These are phyloP conservation scores for Dendronephthya gigantea DNA, from an alignment of 64 coral and sea anemone species.

Conservation along the genomic window DNA sequence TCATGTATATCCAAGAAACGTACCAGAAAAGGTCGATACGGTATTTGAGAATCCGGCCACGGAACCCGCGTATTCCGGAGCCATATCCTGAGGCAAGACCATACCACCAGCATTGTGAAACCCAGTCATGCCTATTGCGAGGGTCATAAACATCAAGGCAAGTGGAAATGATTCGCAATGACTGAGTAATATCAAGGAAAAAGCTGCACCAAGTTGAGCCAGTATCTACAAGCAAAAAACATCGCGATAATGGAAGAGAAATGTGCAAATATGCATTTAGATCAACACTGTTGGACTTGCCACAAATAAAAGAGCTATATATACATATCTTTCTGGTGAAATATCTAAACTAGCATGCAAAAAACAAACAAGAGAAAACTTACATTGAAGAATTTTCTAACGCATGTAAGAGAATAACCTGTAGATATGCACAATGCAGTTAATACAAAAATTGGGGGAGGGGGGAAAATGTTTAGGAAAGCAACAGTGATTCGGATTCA, in stretches of 20 bases:
- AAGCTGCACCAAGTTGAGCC: constrained; percentile 8
- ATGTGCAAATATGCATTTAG: too few species aligned
- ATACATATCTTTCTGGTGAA: too few species aligned
- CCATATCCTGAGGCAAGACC: constrained; percentile 1
- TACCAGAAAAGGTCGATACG: not conserved
- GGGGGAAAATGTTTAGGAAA: too few species aligned
- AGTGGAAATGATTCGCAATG: not conserved
- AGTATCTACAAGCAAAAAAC: not conserved
- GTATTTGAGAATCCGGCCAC: not conserved
- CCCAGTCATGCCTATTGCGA: not conserved
- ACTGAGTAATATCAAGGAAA: not conserved
- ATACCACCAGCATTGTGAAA: constrained; percentile 7
- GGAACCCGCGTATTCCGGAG: not conserved
- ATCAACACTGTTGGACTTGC: too few species aligned
- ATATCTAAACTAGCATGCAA: too few species aligned
- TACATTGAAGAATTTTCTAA: constrained; percentile 14
- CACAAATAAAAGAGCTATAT: too few species aligned
- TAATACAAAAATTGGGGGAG: constrained; percentile 11
- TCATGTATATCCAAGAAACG: not conserved
- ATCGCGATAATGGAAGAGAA: too few species aligned
- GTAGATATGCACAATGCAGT: too few species aligned
- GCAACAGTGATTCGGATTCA: too few species aligned
- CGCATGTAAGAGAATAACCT: not conserved
- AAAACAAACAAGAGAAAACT: not conserved
- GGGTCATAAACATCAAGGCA: not conserved